Conservation (phyloP, 2,113 vertebrate species). For the Heteronetta atricapilla region DNA sequence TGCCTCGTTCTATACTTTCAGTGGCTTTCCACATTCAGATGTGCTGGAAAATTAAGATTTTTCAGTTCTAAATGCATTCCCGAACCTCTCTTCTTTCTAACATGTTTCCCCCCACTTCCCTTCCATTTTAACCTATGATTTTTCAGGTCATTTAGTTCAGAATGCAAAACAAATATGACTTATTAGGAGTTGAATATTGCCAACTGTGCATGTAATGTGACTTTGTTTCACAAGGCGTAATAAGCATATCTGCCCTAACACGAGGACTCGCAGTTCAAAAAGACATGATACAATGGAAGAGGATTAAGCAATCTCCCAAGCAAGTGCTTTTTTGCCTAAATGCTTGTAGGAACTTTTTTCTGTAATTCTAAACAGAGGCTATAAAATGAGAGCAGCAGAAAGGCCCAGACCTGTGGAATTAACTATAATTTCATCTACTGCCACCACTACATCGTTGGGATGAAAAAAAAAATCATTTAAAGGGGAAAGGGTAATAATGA, state of each 20-base stretch:
- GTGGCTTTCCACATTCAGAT: background rate
- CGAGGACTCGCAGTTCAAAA: background rate
- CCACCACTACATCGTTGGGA: background rate
- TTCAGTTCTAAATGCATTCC: constrained; percentile 27
- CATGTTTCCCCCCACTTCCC: background rate
- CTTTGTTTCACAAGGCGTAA: constrained; percentile 19
- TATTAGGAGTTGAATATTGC: constrained; percentile 18
- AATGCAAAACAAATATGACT: constrained; percentile 52
- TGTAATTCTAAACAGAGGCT: background rate
- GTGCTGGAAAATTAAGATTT: constrained; percentile 59
- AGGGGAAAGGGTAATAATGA: constrained; percentile 36
- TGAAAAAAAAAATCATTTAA: background rate
- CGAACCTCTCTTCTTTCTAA: background rate
- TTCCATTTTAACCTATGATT: constrained; percentile 51
- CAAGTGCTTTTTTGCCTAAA: background rate
- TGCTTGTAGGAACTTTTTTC: background rate
- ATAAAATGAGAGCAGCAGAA: background rate
- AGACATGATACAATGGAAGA: background rate
- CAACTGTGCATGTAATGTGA: constrained; percentile 2
- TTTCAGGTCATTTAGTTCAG: constrained; percentile 54
- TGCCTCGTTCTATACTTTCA: background rate
- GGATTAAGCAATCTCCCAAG: background rate
- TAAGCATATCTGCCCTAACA: background rate
- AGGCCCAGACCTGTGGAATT: background rate
- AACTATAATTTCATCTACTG: constrained; percentile 20